These are phyloP conservation scores for Antennarius striatus DNA, from an alignment of 2,113 vertebrate genomes.

Conservation along the genomic window DNA sequence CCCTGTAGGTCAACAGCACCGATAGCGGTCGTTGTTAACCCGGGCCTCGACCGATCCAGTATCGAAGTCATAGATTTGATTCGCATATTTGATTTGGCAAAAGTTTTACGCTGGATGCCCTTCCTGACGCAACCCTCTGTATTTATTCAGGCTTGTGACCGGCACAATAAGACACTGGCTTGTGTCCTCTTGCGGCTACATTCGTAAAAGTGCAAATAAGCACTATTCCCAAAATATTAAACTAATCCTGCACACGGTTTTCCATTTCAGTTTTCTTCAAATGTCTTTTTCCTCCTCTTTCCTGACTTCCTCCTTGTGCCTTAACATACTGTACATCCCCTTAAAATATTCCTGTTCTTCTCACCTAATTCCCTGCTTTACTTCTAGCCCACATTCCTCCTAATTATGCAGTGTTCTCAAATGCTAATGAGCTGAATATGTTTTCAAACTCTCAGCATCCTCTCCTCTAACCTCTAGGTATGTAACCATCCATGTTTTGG, in stretches of 20 bases:
- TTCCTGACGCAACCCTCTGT: too few species aligned
- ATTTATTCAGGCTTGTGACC: too few species aligned
- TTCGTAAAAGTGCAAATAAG: neutral
- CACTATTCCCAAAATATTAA: neutral
- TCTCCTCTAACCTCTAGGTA: neutral
- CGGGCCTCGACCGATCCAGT: too few species aligned
- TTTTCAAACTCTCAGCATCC: neutral
- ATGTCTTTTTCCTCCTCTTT: neutral
- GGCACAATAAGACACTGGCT: neutral
- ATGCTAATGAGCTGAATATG: constrained; percentile 20
- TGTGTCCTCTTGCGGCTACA: too few species aligned
- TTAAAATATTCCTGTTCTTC: constrained; percentile 2
- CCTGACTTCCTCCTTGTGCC: neutral
- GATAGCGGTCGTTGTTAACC: too few species aligned
- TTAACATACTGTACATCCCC: constrained; percentile 9
- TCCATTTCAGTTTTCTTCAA: neutral
- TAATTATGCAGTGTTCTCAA: neutral
- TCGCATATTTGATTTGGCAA: too few species aligned
- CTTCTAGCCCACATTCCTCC: neutral
- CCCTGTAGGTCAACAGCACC: too few species aligned
- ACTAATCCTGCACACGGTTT: neutral
- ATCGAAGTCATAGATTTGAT: too few species aligned
- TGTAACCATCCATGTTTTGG: constrained; percentile 20
- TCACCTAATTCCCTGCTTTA: constrained; percentile 8
- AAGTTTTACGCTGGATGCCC: too few species aligned